These are phyloP conservation scores for Nysson spinosus DNA, from an alignment of 2,888 invertebrate genomes.

Conservation along the genomic window DNA sequence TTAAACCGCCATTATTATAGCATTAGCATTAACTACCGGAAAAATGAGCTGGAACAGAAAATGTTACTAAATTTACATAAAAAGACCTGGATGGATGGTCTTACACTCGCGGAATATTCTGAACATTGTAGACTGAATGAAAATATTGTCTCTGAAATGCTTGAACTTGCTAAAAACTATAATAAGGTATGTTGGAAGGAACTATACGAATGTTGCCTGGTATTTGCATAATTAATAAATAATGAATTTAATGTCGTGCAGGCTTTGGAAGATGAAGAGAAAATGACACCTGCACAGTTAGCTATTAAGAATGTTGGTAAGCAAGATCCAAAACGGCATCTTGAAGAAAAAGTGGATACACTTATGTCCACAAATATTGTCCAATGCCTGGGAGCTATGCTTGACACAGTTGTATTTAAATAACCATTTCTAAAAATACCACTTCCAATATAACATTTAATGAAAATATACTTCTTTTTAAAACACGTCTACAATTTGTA, in stretches of 20 bases:
- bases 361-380: slow-evolving; percentile 98
- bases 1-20: slow-evolving; percentile 99
- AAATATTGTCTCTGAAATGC: slow-evolving; percentile 96
- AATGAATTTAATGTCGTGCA: slow-evolving; percentile 60
- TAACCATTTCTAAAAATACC: slow-evolving; percentile 76
- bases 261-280: slow-evolving; percentile 99
- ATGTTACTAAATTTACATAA: slow-evolving; percentile 99
- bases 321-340: slow-evolving; percentile 98
- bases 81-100: slow-evolving; percentile 98
- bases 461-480: slow-evolving; percentile 62
- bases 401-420: slow-evolving; percentile 95
- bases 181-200: no score
- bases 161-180: slow-evolving; percentile 98
- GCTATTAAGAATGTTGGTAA: slow-evolving; percentile 99
- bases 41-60: slow-evolving; percentile 99
- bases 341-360: slow-evolving; percentile 98
- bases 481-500: slow-evolving; percentile 35
- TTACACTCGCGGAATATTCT: slow-evolving; percentile 93
- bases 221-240: slow-evolving; percentile 5
- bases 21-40: slow-evolving; percentile 99
- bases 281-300: slow-evolving; percentile 99
- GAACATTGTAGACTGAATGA: slow-evolving; percentile 97
- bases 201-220: no score
- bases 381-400: slow-evolving; percentile 97
- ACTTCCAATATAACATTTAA: slow-evolving; percentile 53